phyloP scores from a whole-genome alignment of 2,113 vertebrate genomes.

The Syngnathoides biaculeatus region DNA sequence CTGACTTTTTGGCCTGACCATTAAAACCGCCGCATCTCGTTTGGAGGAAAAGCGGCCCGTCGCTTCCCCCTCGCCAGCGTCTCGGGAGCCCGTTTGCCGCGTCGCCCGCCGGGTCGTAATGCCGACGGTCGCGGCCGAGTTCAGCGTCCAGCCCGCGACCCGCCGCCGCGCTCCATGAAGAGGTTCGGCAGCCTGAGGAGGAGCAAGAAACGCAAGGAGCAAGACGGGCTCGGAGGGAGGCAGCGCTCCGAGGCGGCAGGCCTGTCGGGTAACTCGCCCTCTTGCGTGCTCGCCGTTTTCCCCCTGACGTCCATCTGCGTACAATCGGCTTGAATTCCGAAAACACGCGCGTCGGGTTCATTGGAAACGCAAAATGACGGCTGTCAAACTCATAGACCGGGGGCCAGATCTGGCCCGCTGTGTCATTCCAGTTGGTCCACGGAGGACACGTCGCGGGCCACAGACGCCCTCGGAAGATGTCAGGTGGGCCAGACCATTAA shows the following conservation, averaged over 20 bases:
- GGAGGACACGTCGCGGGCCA: too few species aligned
- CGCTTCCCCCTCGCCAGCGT: not conserved
- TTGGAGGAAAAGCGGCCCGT: not conserved
- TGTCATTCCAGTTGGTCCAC: too few species aligned
- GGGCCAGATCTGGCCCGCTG: too few species aligned
- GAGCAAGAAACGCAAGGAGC: constrained; percentile 82
- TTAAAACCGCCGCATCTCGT: not conserved
- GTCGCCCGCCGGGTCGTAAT: constrained; percentile 24
- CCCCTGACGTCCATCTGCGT: not conserved
- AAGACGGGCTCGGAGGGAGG: constrained; percentile 71
- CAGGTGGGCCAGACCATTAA: too few species aligned
- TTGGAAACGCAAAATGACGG: too few species aligned
- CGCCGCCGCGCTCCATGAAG: constrained; percentile 81
- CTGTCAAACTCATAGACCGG: too few species aligned
- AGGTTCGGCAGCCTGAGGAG: constrained; percentile 89
- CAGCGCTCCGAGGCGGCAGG: constrained; percentile 79
- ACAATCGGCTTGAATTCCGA: too few species aligned
- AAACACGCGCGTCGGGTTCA: too few species aligned
- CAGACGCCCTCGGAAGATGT: too few species aligned
- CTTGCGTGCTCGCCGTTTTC: not conserved
- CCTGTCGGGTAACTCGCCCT: constrained; percentile 59
- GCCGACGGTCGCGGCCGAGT: constrained; percentile 54
- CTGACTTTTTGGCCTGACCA: not conserved
- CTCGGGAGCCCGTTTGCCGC: not conserved
- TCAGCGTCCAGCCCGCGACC: constrained; percentile 36